Evolutionary conservation across 2,888 invertebrate species (phyloP).

Genomic region (Gortyna flavago): DNA sequence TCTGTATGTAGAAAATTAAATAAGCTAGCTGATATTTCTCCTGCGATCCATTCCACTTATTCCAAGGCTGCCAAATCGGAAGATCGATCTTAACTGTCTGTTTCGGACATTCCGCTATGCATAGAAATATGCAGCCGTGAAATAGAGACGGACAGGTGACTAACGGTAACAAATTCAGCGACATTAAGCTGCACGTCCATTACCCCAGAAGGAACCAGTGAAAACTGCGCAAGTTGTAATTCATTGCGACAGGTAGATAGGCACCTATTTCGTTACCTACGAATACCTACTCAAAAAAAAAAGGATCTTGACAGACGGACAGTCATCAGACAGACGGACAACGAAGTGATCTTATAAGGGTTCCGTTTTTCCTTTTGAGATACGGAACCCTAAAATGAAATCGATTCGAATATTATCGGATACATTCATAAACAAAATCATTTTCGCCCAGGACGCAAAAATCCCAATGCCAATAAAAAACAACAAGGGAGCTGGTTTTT

Average conservation of each 20-base stretch:
- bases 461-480: slow-evolving; percentile 29
- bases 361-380: too few species aligned
- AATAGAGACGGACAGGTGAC: not conserved
- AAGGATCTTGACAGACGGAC: not conserved
- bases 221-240: slow-evolving; percentile 18
- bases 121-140: slow-evolving; percentile 10
- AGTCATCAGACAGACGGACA: too few species aligned
- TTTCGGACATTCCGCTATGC: not conserved
- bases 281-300: slow-evolving; percentile 1
- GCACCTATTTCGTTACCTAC: slow-evolving; percentile 8
- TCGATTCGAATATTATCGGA: slow-evolving; percentile 11
- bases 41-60: slow-evolving; percentile 4
- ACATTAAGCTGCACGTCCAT: slow-evolving; percentile 14
- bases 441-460: slow-evolving; percentile 16
- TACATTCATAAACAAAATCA: slow-evolving; percentile 6
- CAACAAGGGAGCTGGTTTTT: not conserved
- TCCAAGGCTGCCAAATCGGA: slow-evolving; percentile 17
- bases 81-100: not conserved
- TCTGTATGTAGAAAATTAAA: not conserved
- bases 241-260: not conserved
- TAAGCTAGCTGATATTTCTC: not conserved
- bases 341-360: too few species aligned
- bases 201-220: slow-evolving; percentile 4
- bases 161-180: slow-evolving; percentile 11
- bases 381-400: not conserved